Evolutionary conservation across 2,113 vertebrate species (phyloP).

Genomic region (Lasiurus borealis): DNA sequence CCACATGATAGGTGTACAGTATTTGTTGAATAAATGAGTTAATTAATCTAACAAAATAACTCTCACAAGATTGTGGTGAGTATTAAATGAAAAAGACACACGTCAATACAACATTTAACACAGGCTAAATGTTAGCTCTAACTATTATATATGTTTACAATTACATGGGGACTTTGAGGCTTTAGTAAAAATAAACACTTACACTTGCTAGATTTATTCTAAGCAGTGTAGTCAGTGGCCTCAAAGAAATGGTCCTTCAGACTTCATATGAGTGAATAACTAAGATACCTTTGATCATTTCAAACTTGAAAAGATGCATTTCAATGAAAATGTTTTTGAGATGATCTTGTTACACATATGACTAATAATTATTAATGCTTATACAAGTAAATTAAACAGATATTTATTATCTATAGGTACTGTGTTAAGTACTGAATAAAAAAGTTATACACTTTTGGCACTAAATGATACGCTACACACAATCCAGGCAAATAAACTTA

Average conservation of each 20-base stretch:
- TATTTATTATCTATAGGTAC: too few species aligned
- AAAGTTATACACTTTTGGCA: background rate
- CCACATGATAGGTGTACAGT: background rate
- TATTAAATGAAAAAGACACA: constrained; percentile 16
- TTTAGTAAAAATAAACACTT: constrained; percentile 35
- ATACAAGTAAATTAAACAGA: background rate
- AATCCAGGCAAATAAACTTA: background rate
- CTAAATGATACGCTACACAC: background rate
- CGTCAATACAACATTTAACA: background rate
- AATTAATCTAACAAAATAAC: background rate
- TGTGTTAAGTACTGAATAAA: background rate
- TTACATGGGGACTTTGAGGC: background rate
- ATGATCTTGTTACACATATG: background rate
- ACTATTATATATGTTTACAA: background rate
- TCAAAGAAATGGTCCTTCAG: background rate
- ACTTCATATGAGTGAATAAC: background rate
- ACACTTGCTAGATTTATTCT: background rate
- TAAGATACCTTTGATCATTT: background rate
- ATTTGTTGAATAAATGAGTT: constrained; percentile 13
- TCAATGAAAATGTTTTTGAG: background rate
- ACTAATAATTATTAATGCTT: background rate
- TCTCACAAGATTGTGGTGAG: background rate
- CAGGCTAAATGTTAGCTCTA: background rate
- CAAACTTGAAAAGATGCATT: constrained; percentile 37
- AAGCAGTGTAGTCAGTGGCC: background rate